phyloP scores from a whole-genome alignment of 2,888 invertebrate species.

The Lycophotia porphyrea region DNA sequence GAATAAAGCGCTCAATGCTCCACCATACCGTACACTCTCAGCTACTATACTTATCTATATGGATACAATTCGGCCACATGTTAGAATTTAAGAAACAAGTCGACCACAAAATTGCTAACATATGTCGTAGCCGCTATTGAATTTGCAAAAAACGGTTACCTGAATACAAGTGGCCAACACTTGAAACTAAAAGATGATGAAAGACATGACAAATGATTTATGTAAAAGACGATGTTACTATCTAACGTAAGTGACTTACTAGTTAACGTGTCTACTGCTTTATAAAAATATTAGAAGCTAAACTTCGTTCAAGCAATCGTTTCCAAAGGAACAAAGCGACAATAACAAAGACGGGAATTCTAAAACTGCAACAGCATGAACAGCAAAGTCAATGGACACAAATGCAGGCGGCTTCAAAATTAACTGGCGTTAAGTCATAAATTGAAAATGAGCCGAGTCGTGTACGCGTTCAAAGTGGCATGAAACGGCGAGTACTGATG shows the following conservation, averaged over 20 bases:
- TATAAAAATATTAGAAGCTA: neutral
- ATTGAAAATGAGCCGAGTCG: conserved; percentile 69
- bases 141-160: conserved; percentile 70
- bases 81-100: conserved; percentile 73
- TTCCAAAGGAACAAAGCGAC: conserved; percentile 21
- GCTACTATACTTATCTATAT: conserved; percentile 36
- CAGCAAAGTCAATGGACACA: conserved; percentile 51
- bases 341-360: conserved; percentile 44
- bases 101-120: conserved; percentile 77
- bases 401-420: conserved; percentile 60
- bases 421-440: conserved; percentile 71
- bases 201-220: conserved; percentile 20
- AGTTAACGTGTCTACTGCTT: conserved; percentile 21
- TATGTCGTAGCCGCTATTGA: conserved; percentile 67
- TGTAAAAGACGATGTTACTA: conserved; percentile 3
- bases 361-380: conserved; percentile 50
- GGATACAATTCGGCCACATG: conserved; percentile 68
- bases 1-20: conserved; percentile 24
- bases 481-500: conserved; percentile 69
- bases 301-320: neutral
- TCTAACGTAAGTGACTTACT: neutral
- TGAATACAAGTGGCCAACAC: conserved; percentile 71
- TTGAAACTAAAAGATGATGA: conserved; percentile 48
- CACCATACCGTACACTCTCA: conserved; percentile 5
- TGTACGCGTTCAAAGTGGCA: conserved; percentile 66